These are phyloP conservation scores for Plusia festucae DNA, from an alignment of 2,888 invertebrate genomes.

Conservation along the genomic window DNA sequence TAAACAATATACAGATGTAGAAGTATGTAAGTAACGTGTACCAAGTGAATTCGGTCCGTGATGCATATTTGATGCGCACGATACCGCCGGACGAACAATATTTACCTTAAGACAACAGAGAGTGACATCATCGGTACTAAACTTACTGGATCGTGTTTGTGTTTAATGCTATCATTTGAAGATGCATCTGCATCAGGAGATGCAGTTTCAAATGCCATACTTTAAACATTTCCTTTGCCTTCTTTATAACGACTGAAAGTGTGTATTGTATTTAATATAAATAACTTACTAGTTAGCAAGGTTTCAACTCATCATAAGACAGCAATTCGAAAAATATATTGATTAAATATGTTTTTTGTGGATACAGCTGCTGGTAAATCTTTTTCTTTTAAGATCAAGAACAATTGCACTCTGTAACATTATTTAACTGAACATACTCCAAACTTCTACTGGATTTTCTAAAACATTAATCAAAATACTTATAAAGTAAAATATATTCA, in stretches of 20 bases:
- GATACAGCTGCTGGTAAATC: not conserved
- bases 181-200: slow-evolving; percentile 13
- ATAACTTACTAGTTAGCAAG: not conserved
- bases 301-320: not conserved
- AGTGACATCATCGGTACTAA: slow-evolving; percentile 58
- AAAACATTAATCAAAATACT: not conserved
- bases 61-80: slow-evolving; percentile 51
- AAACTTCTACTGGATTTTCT: not conserved
- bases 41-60: slow-evolving; percentile 26
- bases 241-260: not conserved
- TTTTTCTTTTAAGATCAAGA: not conserved
- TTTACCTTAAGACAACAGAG: slow-evolving; percentile 58
- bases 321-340: not conserved
- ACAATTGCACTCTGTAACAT: not conserved
- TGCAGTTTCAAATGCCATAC: not conserved
- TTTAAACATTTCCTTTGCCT: not conserved
- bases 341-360: not conserved
- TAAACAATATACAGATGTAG: slow-evolving; percentile 9
- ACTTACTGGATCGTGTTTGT: slow-evolving; percentile 51
- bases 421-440: not conserved
- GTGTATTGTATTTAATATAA: not conserved
- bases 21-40: not conserved
- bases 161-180: slow-evolving; percentile 37
- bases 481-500: not conserved
- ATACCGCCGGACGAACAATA: slow-evolving; percentile 46